phyloP scores from a whole-genome alignment of 2,888 invertebrate genomes.

The Apamea epomidion region DNA sequence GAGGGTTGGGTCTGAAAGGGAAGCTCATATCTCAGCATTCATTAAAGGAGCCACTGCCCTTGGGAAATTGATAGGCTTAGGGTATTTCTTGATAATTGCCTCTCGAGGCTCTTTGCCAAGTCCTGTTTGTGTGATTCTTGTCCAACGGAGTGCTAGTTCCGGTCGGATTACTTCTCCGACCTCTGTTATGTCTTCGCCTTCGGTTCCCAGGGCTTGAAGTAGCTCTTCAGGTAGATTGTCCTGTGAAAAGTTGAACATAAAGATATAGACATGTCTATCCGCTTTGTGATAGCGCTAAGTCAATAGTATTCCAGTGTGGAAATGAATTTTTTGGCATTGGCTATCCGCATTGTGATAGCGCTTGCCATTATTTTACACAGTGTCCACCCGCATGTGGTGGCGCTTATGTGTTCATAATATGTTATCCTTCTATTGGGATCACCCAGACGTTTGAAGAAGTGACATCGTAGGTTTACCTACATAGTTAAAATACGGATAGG shows the following conservation, averaged over 20 bases:
- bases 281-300: slow-evolving; percentile 15
- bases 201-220: not conserved
- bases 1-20: not conserved
- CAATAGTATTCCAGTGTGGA: slow-evolving; percentile 11
- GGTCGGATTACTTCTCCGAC: not conserved
- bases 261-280: slow-evolving; percentile 12
- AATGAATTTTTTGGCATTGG: slow-evolving; percentile 1
- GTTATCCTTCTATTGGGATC: too few species aligned
- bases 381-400: too few species aligned
- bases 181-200: not conserved
- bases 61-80: slow-evolving; percentile 7
- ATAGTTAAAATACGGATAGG: too few species aligned
- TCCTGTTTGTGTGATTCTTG: not conserved
- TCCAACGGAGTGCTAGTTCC: not conserved
- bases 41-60: slow-evolving; percentile 1
- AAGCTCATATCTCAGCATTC: slow-evolving; percentile 3
- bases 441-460: too few species aligned
- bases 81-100: not conserved
- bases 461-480: too few species aligned
- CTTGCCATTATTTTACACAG: not conserved
- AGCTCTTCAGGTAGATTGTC: not conserved
- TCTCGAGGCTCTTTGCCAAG: slow-evolving; percentile 7
- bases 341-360: not conserved
- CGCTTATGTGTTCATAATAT: too few species aligned
- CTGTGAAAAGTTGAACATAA: slow-evolving; percentile 3